These are phyloP conservation scores for Pipa parva DNA, from an alignment of 2,113 vertebrate genomes.

Conservation along the genomic window DNA sequence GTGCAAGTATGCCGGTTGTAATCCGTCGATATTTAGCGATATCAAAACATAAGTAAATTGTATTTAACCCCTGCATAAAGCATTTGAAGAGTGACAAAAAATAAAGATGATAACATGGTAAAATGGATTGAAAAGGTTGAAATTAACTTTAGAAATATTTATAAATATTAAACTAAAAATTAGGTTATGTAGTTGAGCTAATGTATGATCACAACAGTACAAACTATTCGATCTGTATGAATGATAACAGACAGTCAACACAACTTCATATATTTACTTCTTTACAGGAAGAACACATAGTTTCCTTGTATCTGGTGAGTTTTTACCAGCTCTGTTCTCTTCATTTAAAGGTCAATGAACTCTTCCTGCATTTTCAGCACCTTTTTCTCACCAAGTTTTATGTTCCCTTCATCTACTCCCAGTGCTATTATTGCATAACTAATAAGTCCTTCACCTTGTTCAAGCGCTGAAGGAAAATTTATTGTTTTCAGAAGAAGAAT, in stretches of 20 bases:
- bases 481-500: conserved; percentile 15
- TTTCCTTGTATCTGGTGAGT: conserved; percentile 8
- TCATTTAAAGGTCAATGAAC: conserved; percentile 14
- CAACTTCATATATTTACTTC: conserved; percentile 16
- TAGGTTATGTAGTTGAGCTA: too few species aligned
- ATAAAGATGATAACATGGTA: too few species aligned
- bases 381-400: conserved; percentile 18
- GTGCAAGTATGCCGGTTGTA: too few species aligned
- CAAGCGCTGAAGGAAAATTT: conserved; percentile 29
- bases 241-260: conserved; percentile 17
- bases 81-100: too few species aligned
- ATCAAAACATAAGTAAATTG: too few species aligned
- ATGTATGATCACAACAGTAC: conserved; percentile 14
- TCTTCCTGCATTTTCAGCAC: conserved; percentile 15
- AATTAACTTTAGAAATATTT: too few species aligned
- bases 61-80: too few species aligned
- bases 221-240: conserved; percentile 4
- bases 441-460: conserved; percentile 39
- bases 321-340: not conserved
- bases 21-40: too few species aligned
- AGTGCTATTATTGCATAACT: conserved; percentile 25
- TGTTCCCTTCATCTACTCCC: not conserved
- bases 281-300: conserved; percentile 1
- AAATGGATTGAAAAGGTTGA: too few species aligned
- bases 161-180: too few species aligned